These are phyloP conservation scores for Equus quagga DNA, from an alignment of 2,113 vertebrate genomes.

Conservation along the genomic window DNA sequence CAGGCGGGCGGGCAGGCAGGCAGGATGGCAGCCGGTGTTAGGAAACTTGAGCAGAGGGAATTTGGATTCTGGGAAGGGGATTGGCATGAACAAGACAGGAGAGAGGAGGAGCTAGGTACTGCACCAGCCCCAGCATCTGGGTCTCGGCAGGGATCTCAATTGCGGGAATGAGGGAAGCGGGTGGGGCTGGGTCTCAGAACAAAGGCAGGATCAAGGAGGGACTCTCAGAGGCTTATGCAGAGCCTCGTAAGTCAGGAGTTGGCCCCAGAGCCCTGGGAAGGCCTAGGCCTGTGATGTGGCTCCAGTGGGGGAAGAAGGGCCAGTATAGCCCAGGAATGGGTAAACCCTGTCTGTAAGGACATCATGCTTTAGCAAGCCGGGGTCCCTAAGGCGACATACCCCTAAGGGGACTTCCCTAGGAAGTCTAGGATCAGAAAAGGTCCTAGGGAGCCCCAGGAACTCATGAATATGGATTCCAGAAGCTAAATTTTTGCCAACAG, in stretches of 20 bases:
- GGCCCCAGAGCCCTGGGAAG: not conserved
- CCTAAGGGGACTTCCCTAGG: not conserved
- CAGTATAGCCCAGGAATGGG: not conserved
- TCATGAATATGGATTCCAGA: not conserved
- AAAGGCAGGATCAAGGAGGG: not conserved
- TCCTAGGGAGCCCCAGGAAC: not conserved
- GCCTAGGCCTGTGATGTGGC: not conserved
- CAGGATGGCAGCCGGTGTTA: not conserved
- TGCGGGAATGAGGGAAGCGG: not conserved
- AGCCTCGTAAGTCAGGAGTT: not conserved
- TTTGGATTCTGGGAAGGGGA: not conserved
- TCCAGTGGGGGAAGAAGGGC: not conserved
- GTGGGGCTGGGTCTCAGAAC: not conserved
- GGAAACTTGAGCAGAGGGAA: not conserved
- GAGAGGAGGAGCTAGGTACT: not conserved
- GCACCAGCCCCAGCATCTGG: not conserved
- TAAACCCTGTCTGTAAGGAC: not conserved
- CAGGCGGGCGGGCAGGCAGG: not conserved
- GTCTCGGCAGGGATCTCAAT: not conserved
- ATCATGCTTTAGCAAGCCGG: not conserved
- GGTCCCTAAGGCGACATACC: not conserved
- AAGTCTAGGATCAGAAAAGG: not conserved
- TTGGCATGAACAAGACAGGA: not conserved
- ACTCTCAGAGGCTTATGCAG: not conserved
- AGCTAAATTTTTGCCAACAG: not conserved